Evolutionary conservation across 2,113 vertebrate species (phyloP).

Genomic region (Lycocorax pyrrhopterus): DNA sequence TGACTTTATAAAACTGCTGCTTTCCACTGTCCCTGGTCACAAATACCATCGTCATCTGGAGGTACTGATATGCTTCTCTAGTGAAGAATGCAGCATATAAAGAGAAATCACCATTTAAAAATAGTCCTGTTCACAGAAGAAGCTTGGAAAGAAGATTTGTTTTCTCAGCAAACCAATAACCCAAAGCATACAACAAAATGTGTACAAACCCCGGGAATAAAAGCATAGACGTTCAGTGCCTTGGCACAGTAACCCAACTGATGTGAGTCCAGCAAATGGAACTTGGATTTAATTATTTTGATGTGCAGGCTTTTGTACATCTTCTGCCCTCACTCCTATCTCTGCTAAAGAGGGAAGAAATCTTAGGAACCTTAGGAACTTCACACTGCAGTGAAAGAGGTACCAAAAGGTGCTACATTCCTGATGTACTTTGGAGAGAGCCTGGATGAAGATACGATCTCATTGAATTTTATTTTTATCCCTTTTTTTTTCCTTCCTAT

Average conservation of each 20-base stretch:
- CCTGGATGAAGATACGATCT: not conserved
- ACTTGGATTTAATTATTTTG: not conserved
- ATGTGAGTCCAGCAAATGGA: conserved; percentile 7
- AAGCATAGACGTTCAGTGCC: not conserved
- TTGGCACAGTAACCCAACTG: not conserved
- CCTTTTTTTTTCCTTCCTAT: rapidly evolving
- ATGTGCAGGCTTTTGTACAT: not conserved
- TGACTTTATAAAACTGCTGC: not conserved
- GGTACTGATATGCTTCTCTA: not conserved
- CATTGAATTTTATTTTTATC: not conserved
- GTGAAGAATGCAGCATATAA: not conserved
- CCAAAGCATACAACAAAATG: conserved; percentile 8
- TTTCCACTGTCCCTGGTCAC: not conserved
- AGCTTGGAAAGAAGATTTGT: conserved; percentile 6
- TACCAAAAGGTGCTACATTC: not conserved
- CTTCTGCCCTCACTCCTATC: not conserved
- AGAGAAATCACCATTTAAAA: not conserved
- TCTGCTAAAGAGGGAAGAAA: not conserved
- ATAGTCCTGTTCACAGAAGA: not conserved
- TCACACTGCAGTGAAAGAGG: not conserved
- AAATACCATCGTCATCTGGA: not conserved
- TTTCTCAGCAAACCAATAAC: conserved; percentile 18
- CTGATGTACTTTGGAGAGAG: not conserved
- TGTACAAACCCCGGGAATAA: not conserved
- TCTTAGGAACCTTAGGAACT: not conserved